Base-by-base conservation (phyloP, 2,888 invertebrate species). In the Drosophila pseudotakahashii region DNA sequence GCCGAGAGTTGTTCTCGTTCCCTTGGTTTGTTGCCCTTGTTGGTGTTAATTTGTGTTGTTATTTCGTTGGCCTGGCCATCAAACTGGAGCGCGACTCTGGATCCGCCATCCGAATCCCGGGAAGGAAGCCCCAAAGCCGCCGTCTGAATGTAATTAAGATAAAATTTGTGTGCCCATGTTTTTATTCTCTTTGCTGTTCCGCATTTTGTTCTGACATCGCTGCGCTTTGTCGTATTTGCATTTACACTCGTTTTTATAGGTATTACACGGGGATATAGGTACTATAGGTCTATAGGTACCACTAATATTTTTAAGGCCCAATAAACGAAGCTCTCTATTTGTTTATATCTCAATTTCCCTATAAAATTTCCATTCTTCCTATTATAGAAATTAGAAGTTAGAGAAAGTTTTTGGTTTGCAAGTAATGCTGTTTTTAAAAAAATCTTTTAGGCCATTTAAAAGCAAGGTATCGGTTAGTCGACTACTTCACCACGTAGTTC, bases 111-210 rank as follows among this genome's bases (percentile, higher is more conserved):
- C 55, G 14, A 54, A 48, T 44, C 60, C 30, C 19, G 59, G 47
- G 34, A 30, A 60, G 53, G 68, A 60, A 59, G 67, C 47, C 45
- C 39, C 51, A 36, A 59, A 73, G 71, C 61, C 58, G 67, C 59
- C 57, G 75, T 47, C 71, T 76, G 77, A 63, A 80, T 78, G 57
- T 82, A 80, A 84, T 84, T 82, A 84, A 83, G 81, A 74, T 75
- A 72, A 81, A 73, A 72, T 72, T 76, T 69, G 73, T 39, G 59
- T 69, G 62, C 57, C 36, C 39, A 41, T 60, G 53, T 67, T 41
- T 60, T 52, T 34, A 26, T 42, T 61, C 42, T 11, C 36, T 47
- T 55, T 58, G 48, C 60, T 76, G 76, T 78, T 81, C 76, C 76
- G 80, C 66, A 57, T 71, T 64, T 77, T 55, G 60, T 53, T 71